phyloP scores from a whole-genome alignment of 2,888 invertebrate species.

The Chesias legatella region DNA sequence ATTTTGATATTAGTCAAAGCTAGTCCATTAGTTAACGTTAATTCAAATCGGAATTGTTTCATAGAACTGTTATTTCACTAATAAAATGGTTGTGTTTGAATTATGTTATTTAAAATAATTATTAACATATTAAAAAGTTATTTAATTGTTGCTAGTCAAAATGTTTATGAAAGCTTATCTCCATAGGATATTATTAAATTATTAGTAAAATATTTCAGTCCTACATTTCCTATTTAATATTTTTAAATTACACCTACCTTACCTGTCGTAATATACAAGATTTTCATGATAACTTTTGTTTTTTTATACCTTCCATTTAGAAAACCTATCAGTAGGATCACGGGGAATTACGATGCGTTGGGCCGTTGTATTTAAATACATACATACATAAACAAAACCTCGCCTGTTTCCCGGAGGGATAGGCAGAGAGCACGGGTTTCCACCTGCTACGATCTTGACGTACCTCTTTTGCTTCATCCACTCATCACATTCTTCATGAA shows the following conservation, averaged over 20 bases:
- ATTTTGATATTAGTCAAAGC: constrained; percentile 39
- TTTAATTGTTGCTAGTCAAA: constrained; percentile 38
- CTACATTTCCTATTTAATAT: constrained; percentile 18
- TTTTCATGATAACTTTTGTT: constrained; percentile 46
- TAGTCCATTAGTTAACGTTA: constrained; percentile 58
- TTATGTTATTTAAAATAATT: constrained; percentile 25
- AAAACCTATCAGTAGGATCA: too few relatives aligned
- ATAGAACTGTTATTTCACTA: constrained; percentile 34
- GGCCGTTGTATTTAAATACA: too few relatives aligned
- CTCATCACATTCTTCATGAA: too few relatives aligned
- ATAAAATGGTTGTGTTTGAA: constrained; percentile 52
- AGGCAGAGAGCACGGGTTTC: too few relatives aligned
- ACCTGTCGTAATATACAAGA: constrained; percentile 53
- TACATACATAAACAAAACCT: too few relatives aligned
- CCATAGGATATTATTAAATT: constrained; percentile 17
- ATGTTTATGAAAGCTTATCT: constrained; percentile 22
- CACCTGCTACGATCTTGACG: too few relatives aligned
- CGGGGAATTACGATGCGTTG: too few relatives aligned
- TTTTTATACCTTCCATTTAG: constrained; percentile 15
- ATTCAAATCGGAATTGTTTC: constrained; percentile 39
- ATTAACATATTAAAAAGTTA: constrained; percentile 32
- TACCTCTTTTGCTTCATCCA: too few relatives aligned
- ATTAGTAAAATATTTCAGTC: constrained; percentile 11
- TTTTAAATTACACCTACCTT: constrained; percentile 41
- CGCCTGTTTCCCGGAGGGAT: too few relatives aligned